Base-by-base conservation (phyloP, 2,888 invertebrate genomes). In the Eupithecia vulgata region DNA sequence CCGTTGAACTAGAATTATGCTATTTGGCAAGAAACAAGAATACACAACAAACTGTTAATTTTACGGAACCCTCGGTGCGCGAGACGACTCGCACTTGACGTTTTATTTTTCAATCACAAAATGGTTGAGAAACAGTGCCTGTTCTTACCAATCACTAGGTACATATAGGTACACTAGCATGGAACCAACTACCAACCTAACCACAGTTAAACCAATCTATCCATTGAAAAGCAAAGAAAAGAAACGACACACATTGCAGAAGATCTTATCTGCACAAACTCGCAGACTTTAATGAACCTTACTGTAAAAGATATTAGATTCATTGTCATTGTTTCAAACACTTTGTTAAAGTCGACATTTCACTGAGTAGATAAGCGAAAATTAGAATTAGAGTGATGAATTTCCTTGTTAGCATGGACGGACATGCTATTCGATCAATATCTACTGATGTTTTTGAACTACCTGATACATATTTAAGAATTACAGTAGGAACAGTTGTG, bases 211-310 rank as follows among this genome's bases (percentile, higher is more conserved):
- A 77, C 68, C 80, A 81, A 82, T 81, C 79, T 80, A 74, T 72
- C 79, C 77, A 79, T 83, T 84, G 79, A 74, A 76, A 76, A 78
- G 77, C 75, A 79, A 81, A 81, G 70, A 79, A 80, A 59, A 37
- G 21, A 35, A 67, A 64, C 61, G 21, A 65, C 7, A 21, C 40
- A 35, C 37, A 21, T 5, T 17, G 15, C 42, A 71, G 13, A 71
- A 68, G 35, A 68, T 45, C 66, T 5, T 71, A 71, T 40, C 35
- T 65, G 12, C n/a, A 37, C 30, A n/a, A 30, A 25, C 25, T 57
- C 35, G 7, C 62, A 70, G 25, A 57, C 57, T 65, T n/a, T 70
- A 70, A 30, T 75, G 13, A 65, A 61, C n/a, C 68, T 8, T 72
- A 65, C 17, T 1, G 4, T 15, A 0, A 64, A 7, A 37, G 57